Evolutionary conservation across 2,797 vertebrate species (phyloP), one percentile per base, ranked within the genome.

Genomic region (Poeciliopsis turneri): DNA sequence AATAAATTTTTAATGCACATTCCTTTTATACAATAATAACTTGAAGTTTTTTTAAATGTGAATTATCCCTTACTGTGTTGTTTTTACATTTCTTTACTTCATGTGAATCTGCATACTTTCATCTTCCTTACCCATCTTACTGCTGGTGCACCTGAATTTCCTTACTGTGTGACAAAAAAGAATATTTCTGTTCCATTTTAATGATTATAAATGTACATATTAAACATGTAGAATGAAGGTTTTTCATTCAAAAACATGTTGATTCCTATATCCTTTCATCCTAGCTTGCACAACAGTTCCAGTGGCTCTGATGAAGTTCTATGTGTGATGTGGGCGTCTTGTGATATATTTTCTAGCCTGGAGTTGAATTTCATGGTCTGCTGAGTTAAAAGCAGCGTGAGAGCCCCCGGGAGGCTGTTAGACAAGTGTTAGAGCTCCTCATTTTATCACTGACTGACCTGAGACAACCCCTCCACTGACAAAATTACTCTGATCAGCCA

Each of bases 381-480:
- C 84, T 92, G 92, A 90, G 88, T 93, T 91, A 89, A 92, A 90
- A 92, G 90, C 91, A 89, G 87, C 70, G 64, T 75, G 36, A 47
- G 75, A 85, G 83, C 89, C 88, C 87, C 87, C 68, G 84, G 85
- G 86, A 70, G 86, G 84, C 86, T 86, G 87, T 86, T 76, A 81
- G 82, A 82, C 86, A 85, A 92, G 85, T 88, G 78, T 87, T 76
- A 70, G 86, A 81, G 75, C 78, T 75, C 3, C 78, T 89, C 86
- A 80, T 91, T 93, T 90, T 88, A 94, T 91, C 89, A 91, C 80
- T 84, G 88, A 88, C 90, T 92, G 91, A 92, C 91, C 92, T 88
- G 80, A 91, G 83, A 89, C 89, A 86, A 93, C 88, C 90, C 25
- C 81, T 87, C 53, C 68, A 23, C 88, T 84, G 80, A 84, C 90